Base-by-base conservation (phyloP, 1,140 invertebrate species). In the Carposina sasakii region DNA sequence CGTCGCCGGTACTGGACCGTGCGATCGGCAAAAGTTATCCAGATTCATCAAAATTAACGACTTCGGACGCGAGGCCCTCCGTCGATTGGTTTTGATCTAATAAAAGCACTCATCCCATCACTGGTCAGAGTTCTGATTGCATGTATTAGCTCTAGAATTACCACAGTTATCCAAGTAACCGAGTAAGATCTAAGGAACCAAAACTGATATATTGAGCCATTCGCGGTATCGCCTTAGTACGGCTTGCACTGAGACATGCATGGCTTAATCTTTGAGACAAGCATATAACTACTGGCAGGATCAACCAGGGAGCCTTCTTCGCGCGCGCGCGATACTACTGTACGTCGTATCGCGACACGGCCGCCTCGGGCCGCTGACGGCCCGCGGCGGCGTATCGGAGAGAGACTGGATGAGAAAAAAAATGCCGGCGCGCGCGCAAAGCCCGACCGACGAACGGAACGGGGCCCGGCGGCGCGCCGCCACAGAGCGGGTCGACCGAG, bases 121-220 rank as follows among this genome's bases (percentile, higher is more conserved):
- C 85, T 86, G 87, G 88, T 88, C 86, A 86, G 88, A 86, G 86
- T 85, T 89, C 86, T 86, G 82, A 88, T 87, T 88, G 90, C 91
- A 92, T 90, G 91, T 92, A 91, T 92, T 91, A 92, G 90, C 91
- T 93, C 91, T 91, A 92, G 90, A 91, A 91, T 92, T 92, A 89
- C 91, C 90, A 92, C 92, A 91, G 92, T 94, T 94, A 94, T 94
- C 92, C 92, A 93, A 89, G 90, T 92, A 93, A 88, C 76, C 81
- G 81, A 85, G 83, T 87, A 89, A 85, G 73, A 90, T 91, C 89
- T 85, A 90, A 89, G 73, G 83, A 91, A 92, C 86, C 82, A 90
- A 89, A 90, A 90, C 90, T 91, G 89, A 90, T 91, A 87, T 91
- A 91, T 89, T 91, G 90, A 92, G 90, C 91, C 90, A 89, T 92